These are phyloP conservation scores for Ichneumoninae sp. DNA, from an alignment of 2,888 invertebrate species.

Conservation along the genomic window DNA sequence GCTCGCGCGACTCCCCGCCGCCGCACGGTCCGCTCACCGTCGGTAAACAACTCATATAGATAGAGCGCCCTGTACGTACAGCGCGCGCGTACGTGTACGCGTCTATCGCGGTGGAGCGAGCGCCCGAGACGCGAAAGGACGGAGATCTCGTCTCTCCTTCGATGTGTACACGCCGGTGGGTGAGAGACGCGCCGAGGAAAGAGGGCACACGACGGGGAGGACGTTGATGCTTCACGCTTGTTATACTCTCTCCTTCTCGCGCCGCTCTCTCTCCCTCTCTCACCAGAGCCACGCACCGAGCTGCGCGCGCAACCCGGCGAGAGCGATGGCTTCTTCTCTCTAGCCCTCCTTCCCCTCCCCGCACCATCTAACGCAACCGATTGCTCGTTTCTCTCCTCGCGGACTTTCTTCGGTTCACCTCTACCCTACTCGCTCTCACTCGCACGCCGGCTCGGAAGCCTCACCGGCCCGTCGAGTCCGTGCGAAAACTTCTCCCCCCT, in stretches of 20 bases:
- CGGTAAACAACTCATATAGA: slow-evolving; percentile 62
- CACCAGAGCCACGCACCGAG: slow-evolving; percentile 44
- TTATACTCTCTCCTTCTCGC: slow-evolving; percentile 17
- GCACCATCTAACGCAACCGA: slow-evolving; percentile 3
- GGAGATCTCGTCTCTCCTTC: slow-evolving; percentile 28
- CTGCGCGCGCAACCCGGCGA: slow-evolving; percentile 62
- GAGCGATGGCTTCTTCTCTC: slow-evolving; percentile 62
- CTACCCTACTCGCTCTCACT: background rate
- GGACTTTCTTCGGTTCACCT: slow-evolving; percentile 17
- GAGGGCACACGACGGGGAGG: slow-evolving; percentile 45
- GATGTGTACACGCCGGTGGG: slow-evolving; percentile 17
- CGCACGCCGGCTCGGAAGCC: background rate
- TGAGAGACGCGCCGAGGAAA: slow-evolving; percentile 24
- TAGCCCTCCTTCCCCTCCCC: slow-evolving; percentile 21
- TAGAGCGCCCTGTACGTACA: slow-evolving; percentile 14
- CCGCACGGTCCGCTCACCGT: slow-evolving; percentile 49
- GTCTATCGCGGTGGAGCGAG: slow-evolving; percentile 19
- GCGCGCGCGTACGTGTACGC: background rate
- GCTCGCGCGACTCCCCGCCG: slow-evolving; percentile 37
- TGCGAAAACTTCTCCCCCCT: background rate
- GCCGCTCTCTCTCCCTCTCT: slow-evolving; percentile 5
- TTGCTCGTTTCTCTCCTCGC: slow-evolving; percentile 38
- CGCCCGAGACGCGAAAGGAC: slow-evolving; percentile 1
- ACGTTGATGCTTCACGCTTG: slow-evolving; percentile 45
- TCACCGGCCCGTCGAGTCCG: background rate